Evolutionary conservation across 2,888 invertebrate species (phyloP), one percentile per base, ranked within the genome.

Genomic region (Ptychoptera contaminata): DNA sequence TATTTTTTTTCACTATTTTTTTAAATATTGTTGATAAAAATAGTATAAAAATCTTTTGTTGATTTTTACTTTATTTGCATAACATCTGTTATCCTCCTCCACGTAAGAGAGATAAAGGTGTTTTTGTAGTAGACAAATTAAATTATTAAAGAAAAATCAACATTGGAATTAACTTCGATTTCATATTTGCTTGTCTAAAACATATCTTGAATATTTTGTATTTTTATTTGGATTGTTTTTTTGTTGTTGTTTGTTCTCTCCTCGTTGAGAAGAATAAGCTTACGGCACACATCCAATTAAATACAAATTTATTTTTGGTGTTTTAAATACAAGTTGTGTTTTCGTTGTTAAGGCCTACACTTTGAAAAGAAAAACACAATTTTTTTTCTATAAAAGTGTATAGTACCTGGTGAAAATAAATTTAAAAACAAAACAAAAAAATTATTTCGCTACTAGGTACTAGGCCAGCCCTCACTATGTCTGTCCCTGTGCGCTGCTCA

Each of bases 401-500:
- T 43, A 43, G 43, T 43, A 43, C 43, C 43, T 43, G 14, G 15
- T 8, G 9, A 32, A n/a, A 29, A 12, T 30, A n/a, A 40, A 10
- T 6, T 8, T 8, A n/a, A 30, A 30, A 2, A 16, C 6, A 40
- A 11, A 11, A 40, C 29, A 30, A 30, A 29, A 12, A 29, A 15
- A 40, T 14, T 14, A n/a, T n/a, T 40, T 12, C 8, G 40, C 29
- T 34, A 34, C 31, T 53, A 65, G 65, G 65, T 65, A 65, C 65
- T 65, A 65, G 65, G 65, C 65, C 65, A 65, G 65, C 65, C 65
- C 65, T 65, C 63, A 64, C 60, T 62, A 65, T 65, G 65, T 65
- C 65, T 65, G 65, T 51, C 63, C 64, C 65, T 65, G 64, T 63
- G 61, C 62, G 63, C 62, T 63, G 61, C 61, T 63, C 65, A 63